Base-by-base conservation (phyloP, 2,797 vertebrate species). In the Coluber constrictor region DNA sequence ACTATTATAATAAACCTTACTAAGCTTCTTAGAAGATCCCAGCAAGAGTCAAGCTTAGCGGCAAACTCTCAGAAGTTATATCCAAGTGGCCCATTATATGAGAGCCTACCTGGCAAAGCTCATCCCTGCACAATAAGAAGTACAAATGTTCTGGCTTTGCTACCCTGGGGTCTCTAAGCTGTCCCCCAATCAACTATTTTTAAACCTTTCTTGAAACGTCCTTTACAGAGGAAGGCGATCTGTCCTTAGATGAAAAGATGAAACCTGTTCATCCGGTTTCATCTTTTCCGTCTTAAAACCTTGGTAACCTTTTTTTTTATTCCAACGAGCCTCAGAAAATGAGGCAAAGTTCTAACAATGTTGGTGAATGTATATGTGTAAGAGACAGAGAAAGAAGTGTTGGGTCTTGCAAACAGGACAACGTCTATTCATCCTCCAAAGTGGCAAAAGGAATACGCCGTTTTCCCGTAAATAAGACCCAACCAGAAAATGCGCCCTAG, bases 81-180 rank as follows among this genome's bases (percentile, higher is more conserved):
- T 89, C 92, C 91, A 87, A 90, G 86, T n/a, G n/a, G n/a, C n/a
- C 0, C 51, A 7, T 2, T 29, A 86, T 29, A 86, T 90, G 90
- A 94, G 95, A 94, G 89, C 27, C 74, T 95, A 93, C 90, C 47
- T 0, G 3, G 90, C 3, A 10, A 90, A 92, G 91, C 66, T 0
- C 29, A 70, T 89, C 90, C 32, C 86, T 93, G 83, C 70, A 86
- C 91, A 91, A 91, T 32, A 1, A 25, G 70, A 9, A 94, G 89
- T 12, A 92, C 55, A 43, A 55, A 92, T 93, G 60, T 89, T 0
- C 93, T 12, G 94, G 91, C 93, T 86, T 29, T 1, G n/a, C 88
- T 70, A 93, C 13, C 92, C 43, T 92, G 74, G 16, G 90, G 91
- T 89, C 27, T 88, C 89, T 89, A 90, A 92, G 27, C 89, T 90